A percentile compares a stretch with the other conserved stretches of the same genome.
phyloP scores from a whole-genome alignment of 2,888 invertebrate genomes.

The Lepidocyrtinus sp. region DNA sequence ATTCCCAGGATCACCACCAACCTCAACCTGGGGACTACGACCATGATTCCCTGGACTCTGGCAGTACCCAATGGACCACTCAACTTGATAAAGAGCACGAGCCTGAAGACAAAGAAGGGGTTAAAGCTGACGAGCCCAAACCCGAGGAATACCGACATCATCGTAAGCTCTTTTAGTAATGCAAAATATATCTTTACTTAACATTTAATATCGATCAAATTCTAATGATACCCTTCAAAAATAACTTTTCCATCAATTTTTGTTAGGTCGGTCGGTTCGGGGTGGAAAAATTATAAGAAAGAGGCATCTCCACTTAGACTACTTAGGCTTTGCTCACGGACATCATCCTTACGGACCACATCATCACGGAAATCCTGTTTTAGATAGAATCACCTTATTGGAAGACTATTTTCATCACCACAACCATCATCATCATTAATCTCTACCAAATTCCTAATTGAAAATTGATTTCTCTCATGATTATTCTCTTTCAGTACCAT shows the following conservation, averaged over 20 bases:
- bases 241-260: background rate
- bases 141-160: background rate
- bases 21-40: background rate
- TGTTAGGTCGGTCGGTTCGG: too few species aligned
- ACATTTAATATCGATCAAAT: background rate
- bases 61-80: background rate
- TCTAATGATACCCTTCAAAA: background rate
- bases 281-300: constrained; percentile 34
- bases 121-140: background rate
- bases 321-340: constrained; percentile 24
- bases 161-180: background rate
- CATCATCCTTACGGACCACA: constrained; percentile 28
- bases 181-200: background rate
- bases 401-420: constrained; percentile 2
- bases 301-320: constrained; percentile 47
- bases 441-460: too few species aligned
- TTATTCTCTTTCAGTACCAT: too few species aligned
- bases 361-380: constrained; percentile 28
- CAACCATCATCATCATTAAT: constrained; percentile 23
- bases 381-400: too few species aligned
- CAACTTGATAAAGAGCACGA: background rate
- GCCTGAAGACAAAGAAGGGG: too few species aligned
- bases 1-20: background rate
- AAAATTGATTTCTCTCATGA: too few species aligned
- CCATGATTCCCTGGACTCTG: background rate